Evolutionary conservation across 2,113 vertebrate species (phyloP), one percentile per base, ranked within the genome.

Genomic region (Tylochromis polylepis): DNA sequence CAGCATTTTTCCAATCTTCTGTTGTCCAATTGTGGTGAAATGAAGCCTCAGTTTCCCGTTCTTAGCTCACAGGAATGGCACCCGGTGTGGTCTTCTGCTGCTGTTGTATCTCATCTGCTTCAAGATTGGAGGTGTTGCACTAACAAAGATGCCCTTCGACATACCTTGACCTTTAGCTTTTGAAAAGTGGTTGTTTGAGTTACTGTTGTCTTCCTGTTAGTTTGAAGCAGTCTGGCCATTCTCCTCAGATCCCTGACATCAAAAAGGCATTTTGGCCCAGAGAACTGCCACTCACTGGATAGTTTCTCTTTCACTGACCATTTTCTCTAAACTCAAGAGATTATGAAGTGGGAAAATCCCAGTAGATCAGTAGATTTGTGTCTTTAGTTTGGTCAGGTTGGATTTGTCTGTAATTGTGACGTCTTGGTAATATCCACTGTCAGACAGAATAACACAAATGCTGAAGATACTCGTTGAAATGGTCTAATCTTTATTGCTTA

Each of bases 271-370:
- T 49, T 49, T 18, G 5, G 6, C 38, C 38, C 14, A 24, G n/a
- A 43, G 38, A 70, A 27, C n/a, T 70, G 65, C 41, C 22, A 4
- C 2, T 49, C 16, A 49, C 41, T 49, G 22, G 22, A 29, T 72
- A 72, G 27, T 49, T 72, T 49, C 41, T 72, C 41, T 72, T 72
- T 49, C 0, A 46, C 41, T 0, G n/a, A 15, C n/a, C 8, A 0
- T 10, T 70, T 22, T 43, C 12, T 41, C 36, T 70, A 29, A 72
- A 49, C 15, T 11, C 9, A 0, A 11, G 67, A 46, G 14, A 49
- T 24, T 15, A 41, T 72, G 10, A 29, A 29, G 70, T 49, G 43
- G 15, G 43, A 16, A 75, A 75, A 75, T 29, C 27, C 5, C 70
- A 49, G 22, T 75, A 75, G 70, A 49, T 75, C 43, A 29, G 70